Conservation (phyloP, 2,797 vertebrate species). For the Cephalopachus bancanus region DNA sequence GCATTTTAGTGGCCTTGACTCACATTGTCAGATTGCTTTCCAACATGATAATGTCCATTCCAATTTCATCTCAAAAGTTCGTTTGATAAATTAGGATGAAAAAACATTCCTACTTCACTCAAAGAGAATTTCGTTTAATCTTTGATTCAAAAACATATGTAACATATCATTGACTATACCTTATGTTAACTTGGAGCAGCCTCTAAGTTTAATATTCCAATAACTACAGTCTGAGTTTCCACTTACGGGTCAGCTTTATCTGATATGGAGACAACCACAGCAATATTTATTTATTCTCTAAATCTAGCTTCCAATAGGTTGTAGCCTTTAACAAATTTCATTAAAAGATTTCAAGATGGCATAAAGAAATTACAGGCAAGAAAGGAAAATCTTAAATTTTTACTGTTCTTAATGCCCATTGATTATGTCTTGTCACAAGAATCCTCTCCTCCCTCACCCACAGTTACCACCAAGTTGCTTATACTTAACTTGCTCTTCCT, state of each 20-base stretch:
- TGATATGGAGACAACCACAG: background rate
- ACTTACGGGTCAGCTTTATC: background rate
- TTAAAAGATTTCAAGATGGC: background rate
- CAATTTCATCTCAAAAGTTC: slow-evolving; percentile 27
- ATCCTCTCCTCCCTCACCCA: background rate
- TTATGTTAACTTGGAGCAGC: background rate
- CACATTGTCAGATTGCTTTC: background rate
- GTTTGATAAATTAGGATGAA: background rate
- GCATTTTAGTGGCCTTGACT: background rate
- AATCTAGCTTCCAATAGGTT: background rate
- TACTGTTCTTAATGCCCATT: background rate
- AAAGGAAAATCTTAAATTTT: background rate
- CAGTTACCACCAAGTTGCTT: background rate
- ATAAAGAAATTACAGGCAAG: background rate
- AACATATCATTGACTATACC: background rate
- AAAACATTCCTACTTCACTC: background rate
- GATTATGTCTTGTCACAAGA: background rate
- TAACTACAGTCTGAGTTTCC: background rate
- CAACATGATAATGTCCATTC: background rate
- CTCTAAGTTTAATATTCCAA: background rate
- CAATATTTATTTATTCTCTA: background rate
- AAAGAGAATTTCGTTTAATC: background rate
- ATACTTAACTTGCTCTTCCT: background rate
- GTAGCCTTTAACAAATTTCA: background rate
- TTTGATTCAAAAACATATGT: background rate